Conservation (phyloP, 2,797 vertebrate genomes). For the Acanthurus leucopareius region DNA sequence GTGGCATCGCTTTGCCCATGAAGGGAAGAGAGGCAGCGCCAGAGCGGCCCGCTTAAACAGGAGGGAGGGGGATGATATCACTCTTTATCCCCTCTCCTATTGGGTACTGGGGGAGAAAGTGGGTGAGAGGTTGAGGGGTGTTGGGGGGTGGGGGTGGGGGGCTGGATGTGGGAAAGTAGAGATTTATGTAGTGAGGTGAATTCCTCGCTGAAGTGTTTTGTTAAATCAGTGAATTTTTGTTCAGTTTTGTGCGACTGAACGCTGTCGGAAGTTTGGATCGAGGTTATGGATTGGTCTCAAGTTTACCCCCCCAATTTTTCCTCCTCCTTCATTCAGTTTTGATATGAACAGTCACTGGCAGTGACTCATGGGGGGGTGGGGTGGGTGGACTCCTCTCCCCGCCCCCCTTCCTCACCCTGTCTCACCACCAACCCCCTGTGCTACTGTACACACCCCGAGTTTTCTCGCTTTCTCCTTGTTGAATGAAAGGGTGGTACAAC, state of each 20-base stretch:
- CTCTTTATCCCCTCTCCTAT: conserved; percentile 63
- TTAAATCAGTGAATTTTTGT: too few relatives aligned
- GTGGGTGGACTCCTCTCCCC: conserved; percentile 9
- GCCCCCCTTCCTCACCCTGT: conserved; percentile 52
- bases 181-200: conserved; percentile 54
- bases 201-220: conserved; percentile 37
- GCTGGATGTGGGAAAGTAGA: conserved; percentile 50
- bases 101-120: conserved; percentile 77
- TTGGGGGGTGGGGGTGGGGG: conserved; percentile 38
- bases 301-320: background rate
- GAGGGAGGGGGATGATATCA: conserved; percentile 67
- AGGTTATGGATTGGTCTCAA: conserved; percentile 12
- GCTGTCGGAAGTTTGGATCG: background rate
- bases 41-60: conserved; percentile 23
- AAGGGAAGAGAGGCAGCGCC: conserved; percentile 6
- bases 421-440: conserved; percentile 28
- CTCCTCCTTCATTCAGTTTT: conserved; percentile 41
- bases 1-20: conserved; percentile 41
- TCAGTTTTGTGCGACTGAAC: background rate
- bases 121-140: conserved; percentile 84
- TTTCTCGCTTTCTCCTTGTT: conserved; percentile 10
- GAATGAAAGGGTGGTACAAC: conserved; percentile 52
- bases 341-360: conserved; percentile 50
- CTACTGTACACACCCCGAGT: conserved; percentile 51
- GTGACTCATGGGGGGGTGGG: conserved; percentile 9